Conservation (phyloP, 2,797 vertebrate genomes). For the Poeciliopsis gracilis region DNA sequence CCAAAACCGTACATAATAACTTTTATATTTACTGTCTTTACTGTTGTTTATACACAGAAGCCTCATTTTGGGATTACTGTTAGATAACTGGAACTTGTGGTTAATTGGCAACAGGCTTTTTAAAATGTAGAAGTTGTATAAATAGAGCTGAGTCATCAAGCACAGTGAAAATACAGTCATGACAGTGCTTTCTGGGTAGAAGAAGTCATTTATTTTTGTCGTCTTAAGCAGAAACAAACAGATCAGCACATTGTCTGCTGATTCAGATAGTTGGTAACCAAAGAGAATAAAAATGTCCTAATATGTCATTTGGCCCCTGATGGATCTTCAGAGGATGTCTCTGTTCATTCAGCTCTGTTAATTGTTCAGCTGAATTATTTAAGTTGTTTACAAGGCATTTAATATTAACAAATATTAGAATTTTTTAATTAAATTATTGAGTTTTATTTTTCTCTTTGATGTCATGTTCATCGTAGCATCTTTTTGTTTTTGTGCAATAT, state of each 20-base stretch:
- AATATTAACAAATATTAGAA: background rate
- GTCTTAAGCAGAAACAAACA: background rate
- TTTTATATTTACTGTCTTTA: background rate
- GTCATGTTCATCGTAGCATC: background rate
- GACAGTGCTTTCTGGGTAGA: background rate
- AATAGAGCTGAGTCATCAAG: background rate
- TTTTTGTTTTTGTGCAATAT: background rate
- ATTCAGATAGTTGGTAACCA: conserved; percentile 15
- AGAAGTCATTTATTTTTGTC: conserved; percentile 27
- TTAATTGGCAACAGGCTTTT: background rate
- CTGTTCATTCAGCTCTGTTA: background rate
- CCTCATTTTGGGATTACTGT: background rate
- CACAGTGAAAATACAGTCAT: background rate
- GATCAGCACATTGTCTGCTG: background rate
- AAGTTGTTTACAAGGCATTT: background rate
- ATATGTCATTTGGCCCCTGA: background rate
- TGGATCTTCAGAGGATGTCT: background rate
- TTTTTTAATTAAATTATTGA: too few relatives aligned
- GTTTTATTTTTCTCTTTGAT: background rate
- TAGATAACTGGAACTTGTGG: background rate
- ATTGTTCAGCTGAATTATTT: background rate
- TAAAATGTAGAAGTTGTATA: background rate
- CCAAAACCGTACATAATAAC: background rate
- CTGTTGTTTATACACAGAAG: background rate
- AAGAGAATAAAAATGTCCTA: background rate